phyloP scores from a whole-genome alignment of 2,888 invertebrate species.

The Tiliacea aurago region DNA sequence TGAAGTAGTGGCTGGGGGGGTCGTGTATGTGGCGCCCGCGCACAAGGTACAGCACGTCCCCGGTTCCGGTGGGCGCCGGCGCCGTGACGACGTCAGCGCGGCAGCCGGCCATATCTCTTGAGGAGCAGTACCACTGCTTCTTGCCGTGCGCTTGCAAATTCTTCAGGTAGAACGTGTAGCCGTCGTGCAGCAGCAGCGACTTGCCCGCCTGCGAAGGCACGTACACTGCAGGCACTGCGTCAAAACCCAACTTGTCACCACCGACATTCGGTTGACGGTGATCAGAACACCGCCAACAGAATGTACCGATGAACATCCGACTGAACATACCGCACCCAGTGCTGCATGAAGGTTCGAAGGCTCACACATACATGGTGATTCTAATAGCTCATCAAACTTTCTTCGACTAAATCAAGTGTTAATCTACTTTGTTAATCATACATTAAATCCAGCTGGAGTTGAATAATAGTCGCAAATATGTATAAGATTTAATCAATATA shows the following conservation, averaged over 20 bases:
- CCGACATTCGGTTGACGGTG: conserved; percentile 66
- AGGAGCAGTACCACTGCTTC: conserved; percentile 89
- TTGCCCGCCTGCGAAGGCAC: conserved; percentile 89
- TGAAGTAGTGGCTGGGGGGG: conserved; percentile 87
- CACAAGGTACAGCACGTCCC: conserved; percentile 86
- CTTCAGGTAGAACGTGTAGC: conserved; percentile 88
- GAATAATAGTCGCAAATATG: conserved; percentile 55
- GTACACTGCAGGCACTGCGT: conserved; percentile 86
- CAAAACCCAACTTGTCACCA: conserved; percentile 67
- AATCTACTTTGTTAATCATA: conserved; percentile 43
- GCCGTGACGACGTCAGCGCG: conserved; percentile 88
- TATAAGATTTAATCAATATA: conserved; percentile 58
- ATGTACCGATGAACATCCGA: conserved; percentile 56
- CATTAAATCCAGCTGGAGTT: conserved; percentile 23
- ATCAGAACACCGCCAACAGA: conserved; percentile 55
- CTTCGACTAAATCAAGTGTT: conserved; percentile 39
- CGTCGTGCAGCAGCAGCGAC: conserved; percentile 86
- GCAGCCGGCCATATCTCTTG: conserved; percentile 88
- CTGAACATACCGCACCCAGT: conserved; percentile 48
- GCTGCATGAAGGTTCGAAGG: conserved; percentile 39
- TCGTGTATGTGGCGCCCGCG: conserved; percentile 87
- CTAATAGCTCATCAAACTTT: conserved; percentile 45
- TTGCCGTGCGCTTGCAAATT: conserved; percentile 87
- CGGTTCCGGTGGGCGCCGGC: conserved; percentile 76
- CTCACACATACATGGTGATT: conserved; percentile 49